phyloP scores from a whole-genome alignment of 2,797 vertebrate genomes.

The Enteromius treurensis region DNA sequence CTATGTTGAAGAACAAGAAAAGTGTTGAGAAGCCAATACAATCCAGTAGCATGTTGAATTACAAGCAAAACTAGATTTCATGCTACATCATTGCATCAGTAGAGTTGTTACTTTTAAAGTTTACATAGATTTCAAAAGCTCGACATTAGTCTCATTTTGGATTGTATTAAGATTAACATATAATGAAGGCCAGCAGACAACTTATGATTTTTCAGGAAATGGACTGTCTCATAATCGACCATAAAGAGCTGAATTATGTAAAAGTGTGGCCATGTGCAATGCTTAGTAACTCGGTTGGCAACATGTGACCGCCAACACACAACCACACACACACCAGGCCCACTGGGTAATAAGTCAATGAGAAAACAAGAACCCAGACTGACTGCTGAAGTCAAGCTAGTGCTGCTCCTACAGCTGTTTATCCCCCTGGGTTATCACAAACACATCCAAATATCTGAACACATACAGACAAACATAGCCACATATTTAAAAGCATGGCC shows the following conservation, averaged over 20 bases:
- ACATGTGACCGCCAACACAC: slow-evolving; percentile 30
- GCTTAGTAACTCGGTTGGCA: slow-evolving; percentile 46
- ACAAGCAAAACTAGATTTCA: background rate
- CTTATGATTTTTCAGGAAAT: slow-evolving; percentile 26
- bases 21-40: background rate
- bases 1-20: background rate
- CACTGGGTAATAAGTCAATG: slow-evolving; percentile 64
- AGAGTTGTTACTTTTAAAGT: background rate
- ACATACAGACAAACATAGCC: slow-evolving; percentile 2
- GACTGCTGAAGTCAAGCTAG: slow-evolving; percentile 71
- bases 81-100: background rate
- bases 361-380: slow-evolving; percentile 73
- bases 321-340: slow-evolving; percentile 35
- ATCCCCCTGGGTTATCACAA: slow-evolving; percentile 22
- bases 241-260: slow-evolving; percentile 60
- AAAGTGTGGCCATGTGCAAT: slow-evolving; percentile 52
- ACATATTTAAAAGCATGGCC: background rate
- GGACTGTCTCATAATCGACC: slow-evolving; percentile 47
- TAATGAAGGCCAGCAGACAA: background rate
- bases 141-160: background rate
- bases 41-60: background rate
- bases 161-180: background rate
- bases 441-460: slow-evolving; percentile 41
- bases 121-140: background rate
- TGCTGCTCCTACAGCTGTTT: slow-evolving; percentile 76